A percentile compares a stretch with the other conserved stretches of the same genome.
These are phyloP conservation scores for Catocala nupta DNA, from an alignment of 2,888 invertebrate genomes.

Conservation along the genomic window DNA sequence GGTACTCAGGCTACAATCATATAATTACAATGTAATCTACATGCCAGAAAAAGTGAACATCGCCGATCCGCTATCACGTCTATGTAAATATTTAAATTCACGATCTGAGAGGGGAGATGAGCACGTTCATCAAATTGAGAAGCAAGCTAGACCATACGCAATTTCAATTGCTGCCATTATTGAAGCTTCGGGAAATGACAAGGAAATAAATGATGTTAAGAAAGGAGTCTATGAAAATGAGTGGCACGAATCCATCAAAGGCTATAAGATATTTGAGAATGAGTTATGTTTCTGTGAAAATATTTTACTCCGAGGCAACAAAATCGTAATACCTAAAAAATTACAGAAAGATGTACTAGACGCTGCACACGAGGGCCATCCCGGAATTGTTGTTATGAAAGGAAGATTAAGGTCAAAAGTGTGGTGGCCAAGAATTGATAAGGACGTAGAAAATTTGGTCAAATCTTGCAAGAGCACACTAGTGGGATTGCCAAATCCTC, in stretches of 20 bases:
- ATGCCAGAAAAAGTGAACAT: conserved; percentile 41
- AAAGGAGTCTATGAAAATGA: conserved; percentile 1
- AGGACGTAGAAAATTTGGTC: no score
- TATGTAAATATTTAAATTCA: conserved; percentile 10
- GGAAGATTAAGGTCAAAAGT: no score
- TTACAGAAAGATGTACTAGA: no score
- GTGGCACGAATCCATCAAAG: no score
- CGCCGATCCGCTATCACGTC: conserved; percentile 32
- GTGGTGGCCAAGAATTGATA: no score
- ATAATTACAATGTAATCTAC: no score
- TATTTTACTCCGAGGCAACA: conserved; percentile 9
- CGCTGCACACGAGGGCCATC: no score
- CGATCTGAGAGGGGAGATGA: background rate
- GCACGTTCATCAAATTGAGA: conserved; percentile 4
- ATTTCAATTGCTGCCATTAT: conserved; percentile 11
- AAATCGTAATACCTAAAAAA: conserved; percentile 10
- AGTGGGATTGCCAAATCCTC: no score
- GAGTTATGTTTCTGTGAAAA: conserved; percentile 14
- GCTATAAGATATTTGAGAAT: background rate
- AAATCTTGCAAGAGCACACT: no score
- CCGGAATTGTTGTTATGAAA: no score
- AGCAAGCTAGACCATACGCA: conserved; percentile 16
- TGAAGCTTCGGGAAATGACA: background rate
- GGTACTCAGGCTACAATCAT: conserved; percentile 43
- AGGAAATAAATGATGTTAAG: conserved; percentile 7